phyloP scores from a whole-genome alignment of 2,888 invertebrate genomes.

The Pterostichus madidus region DNA sequence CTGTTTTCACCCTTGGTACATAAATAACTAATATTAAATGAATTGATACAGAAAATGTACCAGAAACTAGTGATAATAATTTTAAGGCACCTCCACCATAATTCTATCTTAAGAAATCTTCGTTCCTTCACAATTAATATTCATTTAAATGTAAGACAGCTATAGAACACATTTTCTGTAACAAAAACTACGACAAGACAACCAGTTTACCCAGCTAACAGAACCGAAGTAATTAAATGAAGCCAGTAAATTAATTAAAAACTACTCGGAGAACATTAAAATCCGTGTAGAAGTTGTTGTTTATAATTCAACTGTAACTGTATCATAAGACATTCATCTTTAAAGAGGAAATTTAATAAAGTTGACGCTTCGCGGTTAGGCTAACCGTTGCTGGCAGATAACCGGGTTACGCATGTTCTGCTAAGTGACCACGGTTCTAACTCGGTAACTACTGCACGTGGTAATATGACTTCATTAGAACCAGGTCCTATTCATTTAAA shows the following conservation, averaged over 20 bases:
- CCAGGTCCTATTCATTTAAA: constrained; percentile 44
- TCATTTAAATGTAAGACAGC: neutral
- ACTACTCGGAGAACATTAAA: constrained; percentile 3
- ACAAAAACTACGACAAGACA: neutral
- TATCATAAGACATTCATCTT: constrained; percentile 2
- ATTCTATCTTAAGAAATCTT: too few species aligned
- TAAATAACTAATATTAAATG: too few species aligned
- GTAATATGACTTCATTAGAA: constrained; percentile 44
- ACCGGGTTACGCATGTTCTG: constrained; percentile 30
- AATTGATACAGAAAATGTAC: too few species aligned
- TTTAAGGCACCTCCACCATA: too few species aligned
- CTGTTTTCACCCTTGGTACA: too few species aligned
- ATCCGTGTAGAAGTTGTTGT: constrained; percentile 26
- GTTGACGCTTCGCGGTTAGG: neutral
- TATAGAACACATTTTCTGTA: neutral
- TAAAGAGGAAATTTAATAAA: constrained; percentile 34
- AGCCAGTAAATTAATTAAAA: constrained; percentile 34
- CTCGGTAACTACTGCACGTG: constrained; percentile 26
- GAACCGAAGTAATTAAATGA: constrained; percentile 23
- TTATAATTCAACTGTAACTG: constrained; percentile 26
- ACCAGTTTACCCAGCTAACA: neutral
- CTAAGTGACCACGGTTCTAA: constrained; percentile 30
- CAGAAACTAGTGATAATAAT: too few species aligned
- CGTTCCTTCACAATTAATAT: too few species aligned
- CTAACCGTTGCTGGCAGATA: neutral